phyloP scores from a whole-genome alignment of 2,888 invertebrate genomes.

The Tinea trinotella region DNA sequence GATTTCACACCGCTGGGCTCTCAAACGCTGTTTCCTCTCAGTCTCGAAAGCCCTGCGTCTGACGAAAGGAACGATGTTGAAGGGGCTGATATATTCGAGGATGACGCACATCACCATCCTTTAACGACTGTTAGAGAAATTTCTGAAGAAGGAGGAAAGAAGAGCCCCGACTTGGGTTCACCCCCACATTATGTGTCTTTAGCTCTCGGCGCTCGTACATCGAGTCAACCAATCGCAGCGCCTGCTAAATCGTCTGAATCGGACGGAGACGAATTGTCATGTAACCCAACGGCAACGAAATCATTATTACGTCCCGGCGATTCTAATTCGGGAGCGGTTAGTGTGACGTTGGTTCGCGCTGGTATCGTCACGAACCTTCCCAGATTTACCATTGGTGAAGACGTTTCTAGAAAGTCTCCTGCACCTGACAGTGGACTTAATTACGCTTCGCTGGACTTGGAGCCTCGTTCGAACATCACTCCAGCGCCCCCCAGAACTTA shows the following conservation, averaged over 20 bases:
- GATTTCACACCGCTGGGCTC: constrained; percentile 71
- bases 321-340: constrained; percentile 26
- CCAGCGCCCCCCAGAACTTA: constrained; percentile 73
- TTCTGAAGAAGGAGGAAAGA: constrained; percentile 41
- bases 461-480: constrained; percentile 43
- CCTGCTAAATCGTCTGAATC: constrained; percentile 26
- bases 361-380: constrained; percentile 29
- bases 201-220: constrained; percentile 27
- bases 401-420: constrained; percentile 27
- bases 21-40: constrained; percentile 78
- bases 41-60: constrained; percentile 77
- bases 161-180: constrained; percentile 30
- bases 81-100: constrained; percentile 32
- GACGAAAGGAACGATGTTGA: constrained; percentile 38
- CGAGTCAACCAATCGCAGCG: constrained; percentile 26
- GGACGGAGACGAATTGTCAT: constrained; percentile 32
- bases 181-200: constrained; percentile 68
- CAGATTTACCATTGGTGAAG: constrained; percentile 31
- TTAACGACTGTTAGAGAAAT: constrained; percentile 49
- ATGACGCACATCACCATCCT: constrained; percentile 36
- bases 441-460: constrained; percentile 62
- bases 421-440: constrained; percentile 30
- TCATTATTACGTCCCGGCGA: constrained; percentile 36
- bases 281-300: constrained; percentile 61
- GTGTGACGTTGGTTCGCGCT: constrained; percentile 22